A percentile compares a stretch with the other conserved stretches of the same genome.
phyloP scores from a whole-genome alignment of 1,140 invertebrate genomes.

The Drosophila sp. region DNA sequence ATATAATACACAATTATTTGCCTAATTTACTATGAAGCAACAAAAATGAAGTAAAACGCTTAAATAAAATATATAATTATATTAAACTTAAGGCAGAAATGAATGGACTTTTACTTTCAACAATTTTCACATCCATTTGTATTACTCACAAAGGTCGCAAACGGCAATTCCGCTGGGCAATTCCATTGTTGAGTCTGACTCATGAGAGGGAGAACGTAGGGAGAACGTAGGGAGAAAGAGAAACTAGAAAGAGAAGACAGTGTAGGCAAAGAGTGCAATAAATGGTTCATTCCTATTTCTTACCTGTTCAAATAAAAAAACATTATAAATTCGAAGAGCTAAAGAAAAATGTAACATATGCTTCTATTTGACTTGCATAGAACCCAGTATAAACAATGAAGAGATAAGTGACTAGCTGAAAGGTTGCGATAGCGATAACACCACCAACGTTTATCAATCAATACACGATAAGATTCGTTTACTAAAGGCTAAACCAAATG shows the following conservation, averaged over 20 bases:
- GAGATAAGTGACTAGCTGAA: slow-evolving; percentile 34
- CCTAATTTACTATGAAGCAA: too few species aligned
- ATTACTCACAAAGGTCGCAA: not conserved
- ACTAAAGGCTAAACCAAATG: slow-evolving; percentile 47
- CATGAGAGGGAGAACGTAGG: not conserved
- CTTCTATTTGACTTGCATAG: slow-evolving; percentile 1
- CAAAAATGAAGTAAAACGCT: too few species aligned
- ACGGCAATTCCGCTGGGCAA: not conserved
- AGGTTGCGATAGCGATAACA: slow-evolving; percentile 46
- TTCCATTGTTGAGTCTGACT: slow-evolving; percentile 1
- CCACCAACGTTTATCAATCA: slow-evolving; percentile 61
- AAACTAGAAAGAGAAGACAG: not conserved
- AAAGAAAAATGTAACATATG: slow-evolving; percentile 43
- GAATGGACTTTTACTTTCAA: not conserved
- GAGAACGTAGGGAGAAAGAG: not conserved
- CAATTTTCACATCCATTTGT: too few species aligned
- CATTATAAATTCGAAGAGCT: not conserved
- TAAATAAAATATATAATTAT: too few species aligned
- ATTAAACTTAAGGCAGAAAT: too few species aligned
- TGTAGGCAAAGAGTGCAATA: not conserved
- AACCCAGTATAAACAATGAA: slow-evolving; percentile 37
- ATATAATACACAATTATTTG: too few species aligned
- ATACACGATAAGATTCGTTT: slow-evolving; percentile 65
- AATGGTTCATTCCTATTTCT: not conserved
- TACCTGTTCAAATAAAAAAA: slow-evolving; percentile 16